phyloP scores from a whole-genome alignment of 1,140 invertebrate species.

The Agraylea sexmaculata region DNA sequence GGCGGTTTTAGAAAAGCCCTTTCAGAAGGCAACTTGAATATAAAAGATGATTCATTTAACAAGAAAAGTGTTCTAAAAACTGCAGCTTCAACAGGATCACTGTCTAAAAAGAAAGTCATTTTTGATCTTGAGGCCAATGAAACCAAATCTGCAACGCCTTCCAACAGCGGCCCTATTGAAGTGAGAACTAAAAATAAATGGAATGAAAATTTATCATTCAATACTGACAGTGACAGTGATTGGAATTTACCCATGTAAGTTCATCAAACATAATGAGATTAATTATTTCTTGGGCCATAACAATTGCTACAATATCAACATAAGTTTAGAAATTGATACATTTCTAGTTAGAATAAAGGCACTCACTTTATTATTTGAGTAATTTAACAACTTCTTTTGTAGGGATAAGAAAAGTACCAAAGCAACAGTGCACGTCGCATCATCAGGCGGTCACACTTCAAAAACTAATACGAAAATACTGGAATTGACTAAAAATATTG shows the following conservation, averaged over 20 bases:
- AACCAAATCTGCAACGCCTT: constrained; percentile 36
- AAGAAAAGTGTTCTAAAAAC: constrained; percentile 46
- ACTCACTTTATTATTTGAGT: constrained; percentile 10
- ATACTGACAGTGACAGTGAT: constrained; percentile 35
- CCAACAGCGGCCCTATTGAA: constrained; percentile 31
- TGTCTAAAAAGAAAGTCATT: constrained; percentile 47
- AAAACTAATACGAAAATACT: constrained; percentile 31
- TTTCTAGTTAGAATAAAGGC: constrained; percentile 6
- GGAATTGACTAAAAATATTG: constrained; percentile 33
- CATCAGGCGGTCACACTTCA: constrained; percentile 2
- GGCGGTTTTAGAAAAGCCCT: constrained; percentile 16
- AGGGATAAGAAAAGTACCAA: constrained; percentile 8
- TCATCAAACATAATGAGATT: constrained; percentile 3
- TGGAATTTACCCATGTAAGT: constrained; percentile 41
- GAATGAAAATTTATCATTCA: constrained; percentile 21
- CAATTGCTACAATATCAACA: no score
- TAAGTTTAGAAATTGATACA: neutral
- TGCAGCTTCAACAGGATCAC: constrained; percentile 34
- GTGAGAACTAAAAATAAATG: constrained; percentile 30
- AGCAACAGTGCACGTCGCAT: constrained; percentile 18
- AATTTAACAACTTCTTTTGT: constrained; percentile 31
- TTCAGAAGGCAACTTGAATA: constrained; percentile 29
- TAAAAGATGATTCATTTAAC: constrained; percentile 8
- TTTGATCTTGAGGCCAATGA: constrained; percentile 45
- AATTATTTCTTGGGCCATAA: neutral